Conservation (phyloP, 2,797 vertebrate species). For the Xiphorhynchus erythropygius region DNA sequence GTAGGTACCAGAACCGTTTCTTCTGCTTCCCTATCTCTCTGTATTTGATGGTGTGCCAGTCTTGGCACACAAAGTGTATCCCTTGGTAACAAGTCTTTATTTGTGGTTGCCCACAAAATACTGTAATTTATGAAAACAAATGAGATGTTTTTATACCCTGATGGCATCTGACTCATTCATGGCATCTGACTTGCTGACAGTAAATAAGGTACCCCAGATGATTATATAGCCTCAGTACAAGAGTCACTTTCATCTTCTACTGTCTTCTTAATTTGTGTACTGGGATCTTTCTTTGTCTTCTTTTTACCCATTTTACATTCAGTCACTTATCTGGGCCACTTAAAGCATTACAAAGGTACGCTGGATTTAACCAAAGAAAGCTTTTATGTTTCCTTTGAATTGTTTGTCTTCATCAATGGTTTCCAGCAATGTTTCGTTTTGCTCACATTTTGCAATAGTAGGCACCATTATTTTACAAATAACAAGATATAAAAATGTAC, state of each 20-base stretch:
- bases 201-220: slow-evolving; percentile 12
- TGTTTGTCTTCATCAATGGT: not conserved
- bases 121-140: slow-evolving; percentile 73
- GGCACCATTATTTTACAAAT: not conserved
- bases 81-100: slow-evolving; percentile 66
- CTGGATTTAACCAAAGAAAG: not conserved
- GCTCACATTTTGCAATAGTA: not conserved
- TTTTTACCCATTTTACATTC: not conserved
- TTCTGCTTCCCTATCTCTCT: slow-evolving; percentile 59
- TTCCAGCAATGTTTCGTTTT: not conserved
- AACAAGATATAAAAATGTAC: not conserved
- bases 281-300: not conserved
- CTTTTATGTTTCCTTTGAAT: not conserved
- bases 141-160: slow-evolving; percentile 55
- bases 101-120: slow-evolving; percentile 66
- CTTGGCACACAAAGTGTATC: slow-evolving; percentile 62
- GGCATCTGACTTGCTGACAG: slow-evolving; percentile 57
- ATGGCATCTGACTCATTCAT: slow-evolving; percentile 53
- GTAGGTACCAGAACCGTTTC: slow-evolving; percentile 62
- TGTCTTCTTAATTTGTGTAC: not conserved
- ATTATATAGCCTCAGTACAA: not conserved
- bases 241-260: not conserved
- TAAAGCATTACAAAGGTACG: not conserved
- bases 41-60: slow-evolving; percentile 68
- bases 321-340: not conserved